Conservation (phyloP, 2,797 vertebrate genomes). For the Pelodytes ibericus region DNA sequence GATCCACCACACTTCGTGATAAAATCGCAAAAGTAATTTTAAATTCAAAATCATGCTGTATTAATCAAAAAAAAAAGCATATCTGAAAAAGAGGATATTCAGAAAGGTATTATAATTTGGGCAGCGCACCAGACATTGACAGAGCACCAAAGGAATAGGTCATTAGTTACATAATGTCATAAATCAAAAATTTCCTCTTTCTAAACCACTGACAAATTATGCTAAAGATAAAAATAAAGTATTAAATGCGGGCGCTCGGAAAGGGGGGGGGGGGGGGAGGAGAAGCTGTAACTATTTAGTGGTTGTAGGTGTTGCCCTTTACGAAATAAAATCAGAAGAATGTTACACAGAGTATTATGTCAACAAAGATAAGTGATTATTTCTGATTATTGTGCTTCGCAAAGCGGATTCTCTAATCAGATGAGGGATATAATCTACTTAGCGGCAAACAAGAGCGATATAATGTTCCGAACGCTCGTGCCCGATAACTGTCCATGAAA, state of each 20-base stretch:
- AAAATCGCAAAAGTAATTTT: conserved; percentile 50
- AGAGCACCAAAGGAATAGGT: conserved; percentile 59
- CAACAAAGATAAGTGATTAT: background rate
- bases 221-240: conserved; percentile 33
- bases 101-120: conserved; percentile 43
- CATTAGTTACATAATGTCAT: conserved; percentile 60
- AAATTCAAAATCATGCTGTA: conserved; percentile 42
- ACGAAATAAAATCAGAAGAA: background rate
- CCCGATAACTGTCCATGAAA: conserved; percentile 2
- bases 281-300: background rate
- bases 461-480: background rate
- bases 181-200: conserved; percentile 62
- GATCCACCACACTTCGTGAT: conserved; percentile 34
- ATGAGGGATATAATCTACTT: background rate
- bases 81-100: conserved; percentile 3
- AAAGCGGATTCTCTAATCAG: background rate
- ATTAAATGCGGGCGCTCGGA: background rate
- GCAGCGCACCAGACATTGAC: conserved; percentile 60
- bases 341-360: background rate
- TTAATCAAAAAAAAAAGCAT: conserved; percentile 57
- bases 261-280: no score
- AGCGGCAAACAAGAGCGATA: background rate
- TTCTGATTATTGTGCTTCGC: background rate
- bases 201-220: conserved; percentile 66
- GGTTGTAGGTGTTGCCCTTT: background rate